phyloP scores from a whole-genome alignment of 2,797 vertebrate species.

The Acridotheres tristis region DNA sequence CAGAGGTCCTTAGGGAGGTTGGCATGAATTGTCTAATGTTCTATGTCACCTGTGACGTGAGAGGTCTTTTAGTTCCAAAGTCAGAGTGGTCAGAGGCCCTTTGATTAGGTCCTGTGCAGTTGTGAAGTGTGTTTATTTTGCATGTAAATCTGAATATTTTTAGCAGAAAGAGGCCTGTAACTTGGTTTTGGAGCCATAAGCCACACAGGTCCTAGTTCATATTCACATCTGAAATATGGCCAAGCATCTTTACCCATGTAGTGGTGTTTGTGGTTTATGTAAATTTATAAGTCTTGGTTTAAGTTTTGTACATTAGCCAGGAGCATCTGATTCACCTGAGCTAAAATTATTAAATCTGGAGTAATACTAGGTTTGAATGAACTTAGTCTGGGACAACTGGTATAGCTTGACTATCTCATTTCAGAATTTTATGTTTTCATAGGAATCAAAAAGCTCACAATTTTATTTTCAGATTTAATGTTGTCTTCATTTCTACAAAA shows the following conservation, averaged over 20 bases:
- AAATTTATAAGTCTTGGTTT: background rate
- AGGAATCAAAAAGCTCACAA: background rate
- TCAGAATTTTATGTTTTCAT: background rate
- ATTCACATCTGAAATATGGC: background rate
- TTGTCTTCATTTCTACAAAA: constrained; percentile 12
- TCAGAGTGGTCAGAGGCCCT: background rate
- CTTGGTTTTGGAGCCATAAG: background rate
- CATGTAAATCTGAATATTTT: background rate
- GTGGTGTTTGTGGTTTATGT: background rate
- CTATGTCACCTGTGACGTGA: background rate
- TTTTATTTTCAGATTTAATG: constrained; percentile 13
- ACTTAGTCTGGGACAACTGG: background rate
- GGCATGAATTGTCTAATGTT: background rate
- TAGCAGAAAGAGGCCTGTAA: background rate
- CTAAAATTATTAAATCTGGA: background rate
- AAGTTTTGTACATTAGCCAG: background rate
- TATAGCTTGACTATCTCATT: background rate
- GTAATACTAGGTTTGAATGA: background rate
- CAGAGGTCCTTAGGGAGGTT: background rate
- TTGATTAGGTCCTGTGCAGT: background rate
- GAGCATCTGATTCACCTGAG: background rate
- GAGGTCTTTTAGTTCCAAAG: background rate
- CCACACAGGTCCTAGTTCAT: background rate
- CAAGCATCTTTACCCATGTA: background rate
- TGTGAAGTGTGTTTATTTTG: background rate